Base-by-base conservation (phyloP, 2,113 vertebrate species). In the Petrocephalus zakoni region DNA sequence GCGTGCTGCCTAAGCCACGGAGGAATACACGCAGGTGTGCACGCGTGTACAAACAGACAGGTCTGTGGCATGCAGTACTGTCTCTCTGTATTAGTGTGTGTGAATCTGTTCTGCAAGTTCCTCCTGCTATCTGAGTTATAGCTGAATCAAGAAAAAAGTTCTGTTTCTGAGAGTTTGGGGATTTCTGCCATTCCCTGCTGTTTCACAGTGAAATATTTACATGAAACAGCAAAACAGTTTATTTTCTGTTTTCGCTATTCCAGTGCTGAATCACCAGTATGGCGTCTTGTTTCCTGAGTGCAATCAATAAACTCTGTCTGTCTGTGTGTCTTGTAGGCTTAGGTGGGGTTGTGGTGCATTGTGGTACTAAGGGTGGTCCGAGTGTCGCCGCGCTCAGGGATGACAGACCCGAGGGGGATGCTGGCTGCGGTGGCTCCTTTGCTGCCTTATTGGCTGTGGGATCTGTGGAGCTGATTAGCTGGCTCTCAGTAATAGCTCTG, bases 121-220 rank as follows among this genome's bases (percentile, higher is more conserved):
- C 11, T 19, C 25, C 4, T 15, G 19, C 34, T 42, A 42, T 37
- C 72, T 78, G 5, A 10, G 47, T 88, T 81, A 10, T 81, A 51
- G 87, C 64, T 75, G 22, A 55, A 51, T 47, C 19, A 25, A 82
- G 52, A 82, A n/a, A 72, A 49, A 81, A 52, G 75, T 61, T 61
- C 22, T n/a, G 58, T 34, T 4, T 34, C 25, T 15, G 25, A 34
- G 64, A 72, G 29, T 72, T 29, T 72, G 64, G 11, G 22, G 29
- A 25, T 75, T 37, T 75, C 68, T 75, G 68, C 68, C 22, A 29
- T 19, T 75, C 9, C 61, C 72, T 75, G 72, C 29, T 42, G 72
- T 78, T 78, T 68, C 61, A 68, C 61, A n/a, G 61, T 68, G 61
- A 68, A 68, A 68, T 68, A 68, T 68, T 68, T 68, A 68, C 61